A percentile compares a stretch with the other conserved stretches of the same genome.
Conservation (phyloP, 2,113 vertebrate species). For the Nycticorax nycticorax region DNA sequence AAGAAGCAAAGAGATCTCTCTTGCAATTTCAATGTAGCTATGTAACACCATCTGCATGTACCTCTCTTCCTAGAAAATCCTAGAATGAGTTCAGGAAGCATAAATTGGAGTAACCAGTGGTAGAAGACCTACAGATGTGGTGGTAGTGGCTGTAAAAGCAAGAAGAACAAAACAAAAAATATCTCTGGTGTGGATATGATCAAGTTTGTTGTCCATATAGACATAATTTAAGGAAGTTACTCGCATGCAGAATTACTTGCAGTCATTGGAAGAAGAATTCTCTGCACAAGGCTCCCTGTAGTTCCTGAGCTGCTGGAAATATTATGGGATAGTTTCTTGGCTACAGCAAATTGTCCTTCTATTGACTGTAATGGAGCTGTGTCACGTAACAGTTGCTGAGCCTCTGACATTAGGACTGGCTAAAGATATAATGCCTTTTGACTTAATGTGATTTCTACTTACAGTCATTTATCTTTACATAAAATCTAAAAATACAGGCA, state of each 20-base stretch:
- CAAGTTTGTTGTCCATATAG: background rate
- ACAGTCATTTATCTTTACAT: background rate
- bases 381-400: background rate
- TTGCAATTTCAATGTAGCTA: background rate
- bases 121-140: background rate
- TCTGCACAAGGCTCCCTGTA: background rate
- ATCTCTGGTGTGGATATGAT: rapidly evolving
- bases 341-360: background rate
- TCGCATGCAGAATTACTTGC: background rate
- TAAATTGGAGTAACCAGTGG: background rate
- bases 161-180: background rate
- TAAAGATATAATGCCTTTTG: slow-evolving; percentile 15
- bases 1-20: background rate
- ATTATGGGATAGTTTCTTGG: background rate
- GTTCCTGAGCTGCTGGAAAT: background rate
- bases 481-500: background rate
- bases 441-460: slow-evolving; percentile 8
- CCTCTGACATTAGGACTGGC: background rate
- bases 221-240: background rate
- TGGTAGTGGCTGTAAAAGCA: background rate
- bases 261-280: background rate
- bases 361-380: background rate
- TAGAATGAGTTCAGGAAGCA: background rate
- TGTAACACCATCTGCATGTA: background rate
- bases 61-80: background rate